Evolutionary conservation across 2,888 invertebrate genomes (phyloP).

Genomic region (Microplitis deprimator): DNA sequence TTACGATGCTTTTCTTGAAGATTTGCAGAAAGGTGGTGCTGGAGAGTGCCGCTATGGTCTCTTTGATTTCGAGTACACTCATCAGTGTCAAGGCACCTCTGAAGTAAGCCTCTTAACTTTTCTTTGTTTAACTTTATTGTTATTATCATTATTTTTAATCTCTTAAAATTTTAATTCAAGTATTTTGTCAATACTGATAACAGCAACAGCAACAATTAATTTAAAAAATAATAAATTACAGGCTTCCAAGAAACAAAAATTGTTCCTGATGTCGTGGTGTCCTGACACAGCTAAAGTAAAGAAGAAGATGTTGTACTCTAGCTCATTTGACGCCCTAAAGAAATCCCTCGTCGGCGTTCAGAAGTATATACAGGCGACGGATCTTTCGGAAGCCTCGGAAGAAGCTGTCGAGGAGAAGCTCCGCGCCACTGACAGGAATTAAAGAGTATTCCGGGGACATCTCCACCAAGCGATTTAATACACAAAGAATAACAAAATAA

Average conservation of each 20-base stretch:
- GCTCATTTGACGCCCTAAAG: conserved; percentile 98
- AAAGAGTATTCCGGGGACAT: conserved; percentile 56
- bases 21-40: conserved; percentile 91
- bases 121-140: background rate
- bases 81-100: conserved; percentile 96
- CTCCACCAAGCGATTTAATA: conserved; percentile 58
- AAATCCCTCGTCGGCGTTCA: conserved; percentile 96
- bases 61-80: conserved; percentile 98
- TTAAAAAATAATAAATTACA: conserved; percentile 46
- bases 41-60: conserved; percentile 98
- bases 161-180: background rate
- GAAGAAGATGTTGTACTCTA: conserved; percentile 87
- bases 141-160: background rate
- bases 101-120: conserved; percentile 73
- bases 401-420: conserved; percentile 95
- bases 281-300: conserved; percentile 96
- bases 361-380: conserved; percentile 97
- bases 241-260: conserved; percentile 96
- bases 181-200: background rate
- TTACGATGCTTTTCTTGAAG: conserved; percentile 94
- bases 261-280: conserved; percentile 99
- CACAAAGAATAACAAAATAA: conserved; percentile 48
- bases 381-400: conserved; percentile 93
- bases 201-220: no score
- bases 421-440: conserved; percentile 95